Conservation (phyloP, 1,140 invertebrate species). For the Drosophila parabipectinata region DNA sequence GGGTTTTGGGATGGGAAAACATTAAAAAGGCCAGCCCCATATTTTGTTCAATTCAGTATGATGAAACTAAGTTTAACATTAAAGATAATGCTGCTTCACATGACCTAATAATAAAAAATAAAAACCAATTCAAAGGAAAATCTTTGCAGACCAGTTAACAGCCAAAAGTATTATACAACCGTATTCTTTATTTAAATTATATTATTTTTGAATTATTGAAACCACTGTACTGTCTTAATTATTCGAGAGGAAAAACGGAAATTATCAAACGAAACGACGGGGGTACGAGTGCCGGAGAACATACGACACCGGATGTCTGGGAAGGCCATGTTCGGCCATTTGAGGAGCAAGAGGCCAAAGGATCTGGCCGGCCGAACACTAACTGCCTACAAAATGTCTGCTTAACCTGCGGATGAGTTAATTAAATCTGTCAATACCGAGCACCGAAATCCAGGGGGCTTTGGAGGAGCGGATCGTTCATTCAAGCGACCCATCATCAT, state of each 20-base stretch:
- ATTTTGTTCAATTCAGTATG: too few species aligned
- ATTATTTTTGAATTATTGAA: neutral
- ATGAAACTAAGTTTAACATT: too few species aligned
- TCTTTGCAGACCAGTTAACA: too few species aligned
- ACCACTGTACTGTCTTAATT: conserved; percentile 27
- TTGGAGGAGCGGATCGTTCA: conserved; percentile 54
- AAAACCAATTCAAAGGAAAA: too few species aligned
- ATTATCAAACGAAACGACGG: conserved; percentile 75
- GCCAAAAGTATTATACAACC: neutral
- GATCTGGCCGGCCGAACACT: conserved; percentile 46
- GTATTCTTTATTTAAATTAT: too few species aligned
- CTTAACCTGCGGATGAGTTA: conserved; percentile 81
- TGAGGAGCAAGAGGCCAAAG: conserved; percentile 49
- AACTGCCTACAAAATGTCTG: conserved; percentile 79
- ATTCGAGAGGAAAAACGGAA: conserved; percentile 78
- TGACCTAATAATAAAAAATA: too few species aligned
- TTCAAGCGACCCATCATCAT: conserved; percentile 71
- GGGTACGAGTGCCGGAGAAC: conserved; percentile 67
- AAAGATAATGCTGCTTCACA: too few species aligned
- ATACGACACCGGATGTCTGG: conserved; percentile 80
- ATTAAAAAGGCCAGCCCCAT: too few species aligned
- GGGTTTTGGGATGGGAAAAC: neutral
- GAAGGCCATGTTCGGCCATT: conserved; percentile 31
- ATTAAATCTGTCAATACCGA: conserved; percentile 83
- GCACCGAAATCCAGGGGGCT: conserved; percentile 8